Conservation (phyloP, 2,113 vertebrate species). For the Passer domesticus region DNA sequence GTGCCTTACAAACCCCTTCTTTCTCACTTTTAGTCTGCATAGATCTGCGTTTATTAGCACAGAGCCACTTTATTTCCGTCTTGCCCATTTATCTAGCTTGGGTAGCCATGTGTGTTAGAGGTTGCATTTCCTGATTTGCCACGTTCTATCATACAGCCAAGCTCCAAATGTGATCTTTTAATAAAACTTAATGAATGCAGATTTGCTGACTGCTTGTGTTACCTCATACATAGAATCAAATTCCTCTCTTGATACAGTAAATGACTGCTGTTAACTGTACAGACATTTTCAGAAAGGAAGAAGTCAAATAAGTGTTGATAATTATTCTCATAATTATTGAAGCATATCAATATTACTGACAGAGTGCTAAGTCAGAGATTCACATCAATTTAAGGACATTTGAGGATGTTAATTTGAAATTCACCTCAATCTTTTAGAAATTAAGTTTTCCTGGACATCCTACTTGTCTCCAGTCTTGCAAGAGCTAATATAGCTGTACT, state of each 20-base stretch:
- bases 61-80: background rate
- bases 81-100: background rate
- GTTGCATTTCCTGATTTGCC: background rate
- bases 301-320: background rate
- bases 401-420: background rate
- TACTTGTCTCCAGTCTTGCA: background rate
- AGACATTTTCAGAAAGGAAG: background rate
- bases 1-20: background rate
- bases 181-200: background rate
- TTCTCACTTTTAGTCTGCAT: background rate
- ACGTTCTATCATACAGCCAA: background rate
- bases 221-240: background rate
- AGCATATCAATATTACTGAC: background rate
- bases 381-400: background rate
- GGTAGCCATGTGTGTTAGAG: background rate
- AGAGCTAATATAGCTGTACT: background rate
- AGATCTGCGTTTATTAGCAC: background rate
- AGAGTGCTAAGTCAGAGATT: background rate
- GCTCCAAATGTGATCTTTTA: background rate
- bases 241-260: background rate
- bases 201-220: background rate
- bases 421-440: background rate
- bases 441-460: background rate
- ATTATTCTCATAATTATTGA: background rate
- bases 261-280: background rate